phyloP scores from a whole-genome alignment of 2,113 vertebrate genomes.

The Phycodurus eques region DNA sequence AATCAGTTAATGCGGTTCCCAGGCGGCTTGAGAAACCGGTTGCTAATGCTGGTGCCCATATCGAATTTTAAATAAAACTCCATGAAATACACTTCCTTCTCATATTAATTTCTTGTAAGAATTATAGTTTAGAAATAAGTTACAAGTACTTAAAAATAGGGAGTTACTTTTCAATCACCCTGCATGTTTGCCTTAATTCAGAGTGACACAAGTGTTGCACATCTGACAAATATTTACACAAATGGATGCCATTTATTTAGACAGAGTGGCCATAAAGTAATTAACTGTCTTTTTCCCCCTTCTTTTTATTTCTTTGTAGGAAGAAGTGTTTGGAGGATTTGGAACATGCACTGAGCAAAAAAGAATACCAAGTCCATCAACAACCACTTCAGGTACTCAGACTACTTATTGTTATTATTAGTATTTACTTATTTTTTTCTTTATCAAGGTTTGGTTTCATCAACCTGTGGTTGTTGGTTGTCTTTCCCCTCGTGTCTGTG shows the following conservation, averaged over 20 bases:
- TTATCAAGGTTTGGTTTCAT: too few relatives aligned
- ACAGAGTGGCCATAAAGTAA: slow-evolving; percentile 17
- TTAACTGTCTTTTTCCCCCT: background rate
- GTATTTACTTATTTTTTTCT: background rate
- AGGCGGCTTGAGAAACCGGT: too few relatives aligned
- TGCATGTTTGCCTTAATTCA: slow-evolving; percentile 14
- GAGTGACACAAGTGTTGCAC: slow-evolving; percentile 33
- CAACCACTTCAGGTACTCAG: slow-evolving; percentile 79
- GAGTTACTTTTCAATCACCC: too few relatives aligned
- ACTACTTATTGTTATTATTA: background rate
- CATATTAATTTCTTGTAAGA: too few relatives aligned
- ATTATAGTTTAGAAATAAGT: too few relatives aligned
- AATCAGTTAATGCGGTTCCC: too few relatives aligned
- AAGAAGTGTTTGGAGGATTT: slow-evolving; percentile 94
- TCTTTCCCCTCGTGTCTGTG: background rate
- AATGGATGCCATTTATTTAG: slow-evolving; percentile 22
- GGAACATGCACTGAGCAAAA: slow-evolving; percentile 86
- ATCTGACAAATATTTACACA: slow-evolving; percentile 26
- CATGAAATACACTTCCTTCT: too few relatives aligned
- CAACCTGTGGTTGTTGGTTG: background rate
- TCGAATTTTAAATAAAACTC: too few relatives aligned
- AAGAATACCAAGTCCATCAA: slow-evolving; percentile 81
- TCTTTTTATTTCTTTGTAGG: slow-evolving; percentile 73
- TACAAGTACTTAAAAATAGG: too few relatives aligned
- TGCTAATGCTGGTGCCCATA: too few relatives aligned